phyloP scores from a whole-genome alignment of 2,113 vertebrate species.

The Malaclemys terrapin region DNA sequence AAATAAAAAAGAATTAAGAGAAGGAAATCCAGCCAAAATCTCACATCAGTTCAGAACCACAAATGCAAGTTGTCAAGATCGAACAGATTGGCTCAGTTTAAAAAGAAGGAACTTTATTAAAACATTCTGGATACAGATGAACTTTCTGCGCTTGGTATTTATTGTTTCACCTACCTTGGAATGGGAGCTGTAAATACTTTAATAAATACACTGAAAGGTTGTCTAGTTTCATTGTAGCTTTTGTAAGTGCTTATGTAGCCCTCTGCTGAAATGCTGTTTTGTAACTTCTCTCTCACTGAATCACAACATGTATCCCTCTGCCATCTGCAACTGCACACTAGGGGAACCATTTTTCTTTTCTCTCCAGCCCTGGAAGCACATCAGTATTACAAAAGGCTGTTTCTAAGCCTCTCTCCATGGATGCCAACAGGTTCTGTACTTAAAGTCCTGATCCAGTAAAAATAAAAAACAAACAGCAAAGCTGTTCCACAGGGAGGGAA shows the following conservation, averaged over 20 bases:
- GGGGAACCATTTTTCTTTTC: slow-evolving; percentile 54
- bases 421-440: background rate
- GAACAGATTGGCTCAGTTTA: slow-evolving; percentile 1
- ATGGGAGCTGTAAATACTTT: slow-evolving; percentile 55
- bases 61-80: slow-evolving; percentile 10
- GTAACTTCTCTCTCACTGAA: slow-evolving; percentile 59
- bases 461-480: slow-evolving; percentile 9
- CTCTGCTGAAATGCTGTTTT: slow-evolving; percentile 63
- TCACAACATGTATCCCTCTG: slow-evolving; percentile 56
- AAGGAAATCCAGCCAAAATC: slow-evolving; percentile 29
- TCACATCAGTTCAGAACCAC: slow-evolving; percentile 39
- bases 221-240: slow-evolving; percentile 45
- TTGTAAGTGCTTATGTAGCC: slow-evolving; percentile 51
- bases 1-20: slow-evolving; percentile 65
- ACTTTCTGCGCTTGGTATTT: slow-evolving; percentile 2
- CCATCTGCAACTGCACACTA: slow-evolving; percentile 43
- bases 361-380: slow-evolving; percentile 41
- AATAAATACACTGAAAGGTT: slow-evolving; percentile 48
- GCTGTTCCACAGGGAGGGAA: background rate
- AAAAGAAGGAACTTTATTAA: slow-evolving; percentile 61
- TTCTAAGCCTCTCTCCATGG: slow-evolving; percentile 27
- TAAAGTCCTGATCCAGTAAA: slow-evolving; percentile 32
- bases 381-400: slow-evolving; percentile 8
- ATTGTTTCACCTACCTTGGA: slow-evolving; percentile 32
- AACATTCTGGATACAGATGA: slow-evolving; percentile 35